Conservation (phyloP, 2,888 invertebrate genomes). For the Calameuta filiformis region DNA sequence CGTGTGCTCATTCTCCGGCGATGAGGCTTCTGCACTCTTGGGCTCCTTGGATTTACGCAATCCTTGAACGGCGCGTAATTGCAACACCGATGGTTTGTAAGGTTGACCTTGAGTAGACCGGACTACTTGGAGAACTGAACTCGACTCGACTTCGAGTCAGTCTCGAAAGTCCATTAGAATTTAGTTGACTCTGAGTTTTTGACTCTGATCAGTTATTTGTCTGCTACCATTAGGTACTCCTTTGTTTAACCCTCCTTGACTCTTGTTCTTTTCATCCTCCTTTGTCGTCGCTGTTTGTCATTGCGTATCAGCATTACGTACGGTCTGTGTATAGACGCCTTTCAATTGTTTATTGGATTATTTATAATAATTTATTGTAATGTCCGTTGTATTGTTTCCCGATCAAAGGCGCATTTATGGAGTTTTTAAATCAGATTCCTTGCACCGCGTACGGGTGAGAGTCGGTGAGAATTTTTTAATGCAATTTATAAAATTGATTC, state of each 20-base stretch:
- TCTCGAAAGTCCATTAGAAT: not conserved
- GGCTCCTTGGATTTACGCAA: not conserved
- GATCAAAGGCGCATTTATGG: not conserved
- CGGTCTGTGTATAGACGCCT: not conserved
- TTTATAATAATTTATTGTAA: no score
- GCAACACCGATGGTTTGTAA: slow-evolving; percentile 40
- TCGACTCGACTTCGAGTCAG: slow-evolving; percentile 7
- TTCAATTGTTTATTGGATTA: no score
- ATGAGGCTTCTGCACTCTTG: not conserved
- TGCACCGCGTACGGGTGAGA: not conserved
- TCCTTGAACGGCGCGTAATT: slow-evolving; percentile 26
- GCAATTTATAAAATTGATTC: not conserved
- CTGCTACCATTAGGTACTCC: not conserved
- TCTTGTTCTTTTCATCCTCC: not conserved
- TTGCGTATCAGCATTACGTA: not conserved
- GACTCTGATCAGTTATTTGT: not conserved
- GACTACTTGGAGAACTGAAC: no score
- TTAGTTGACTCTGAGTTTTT: not conserved
- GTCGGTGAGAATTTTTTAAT: not conserved
- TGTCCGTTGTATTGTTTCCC: not conserved
- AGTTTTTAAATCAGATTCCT: not conserved
- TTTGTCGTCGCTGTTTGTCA: not conserved
- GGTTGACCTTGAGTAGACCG: slow-evolving; percentile 45
- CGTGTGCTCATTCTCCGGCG: not conserved
- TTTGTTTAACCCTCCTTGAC: not conserved